A percentile compares a stretch with the other conserved stretches of the same genome.
Evolutionary conservation across 2,113 vertebrate species (phyloP).

Genomic region (Aplodontia rufa): DNA sequence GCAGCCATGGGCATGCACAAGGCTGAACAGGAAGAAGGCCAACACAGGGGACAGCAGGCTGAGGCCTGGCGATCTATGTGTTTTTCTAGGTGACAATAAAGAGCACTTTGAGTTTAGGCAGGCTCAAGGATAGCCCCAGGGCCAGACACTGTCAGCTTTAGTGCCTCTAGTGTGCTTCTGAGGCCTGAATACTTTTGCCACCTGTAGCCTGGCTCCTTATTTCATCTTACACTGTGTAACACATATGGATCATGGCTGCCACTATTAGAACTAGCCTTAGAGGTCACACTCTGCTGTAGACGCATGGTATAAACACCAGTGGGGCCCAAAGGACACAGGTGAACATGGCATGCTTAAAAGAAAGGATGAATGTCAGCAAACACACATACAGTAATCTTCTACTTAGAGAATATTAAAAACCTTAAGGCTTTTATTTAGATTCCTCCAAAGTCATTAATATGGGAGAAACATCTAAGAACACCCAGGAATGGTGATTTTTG

Average conservation of each 20-base stretch:
- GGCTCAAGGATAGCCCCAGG: not conserved
- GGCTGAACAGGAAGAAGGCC: accelerated
- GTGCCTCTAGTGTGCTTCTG: not conserved
- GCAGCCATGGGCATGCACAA: no score
- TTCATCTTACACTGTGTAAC: no score
- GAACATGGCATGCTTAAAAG: not conserved
- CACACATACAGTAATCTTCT: not conserved
- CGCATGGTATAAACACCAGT: not conserved
- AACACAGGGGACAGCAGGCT: not conserved
- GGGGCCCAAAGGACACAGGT: not conserved
- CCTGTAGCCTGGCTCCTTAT: no score
- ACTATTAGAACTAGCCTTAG: not conserved
- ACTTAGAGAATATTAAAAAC: not conserved
- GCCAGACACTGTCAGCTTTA: not conserved
- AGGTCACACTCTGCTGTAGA: not conserved
- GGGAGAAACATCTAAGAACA: not conserved
- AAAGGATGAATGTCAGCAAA: not conserved
- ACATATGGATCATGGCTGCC: not conserved
- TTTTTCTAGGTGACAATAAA: not conserved
- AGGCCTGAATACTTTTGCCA: not conserved
- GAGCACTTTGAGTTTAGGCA: not conserved
- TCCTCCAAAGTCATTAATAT: not conserved
- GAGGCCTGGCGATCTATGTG: not conserved
- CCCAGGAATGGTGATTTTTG: not conserved
- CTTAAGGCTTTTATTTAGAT: not conserved